Base-by-base conservation (phyloP, 2,888 invertebrate genomes). In the Latheticus oryzae region DNA sequence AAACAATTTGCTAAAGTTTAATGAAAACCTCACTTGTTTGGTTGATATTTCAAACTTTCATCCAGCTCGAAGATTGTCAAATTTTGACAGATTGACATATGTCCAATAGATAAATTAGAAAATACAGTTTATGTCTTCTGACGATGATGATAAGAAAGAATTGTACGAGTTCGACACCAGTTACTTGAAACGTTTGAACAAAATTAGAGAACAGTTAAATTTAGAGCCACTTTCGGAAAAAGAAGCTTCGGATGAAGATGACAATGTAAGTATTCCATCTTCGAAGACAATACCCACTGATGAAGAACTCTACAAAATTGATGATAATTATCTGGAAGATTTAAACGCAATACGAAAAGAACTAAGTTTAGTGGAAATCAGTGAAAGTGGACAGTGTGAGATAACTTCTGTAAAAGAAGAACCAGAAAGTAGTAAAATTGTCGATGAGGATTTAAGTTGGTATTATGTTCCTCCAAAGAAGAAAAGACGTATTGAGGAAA, bases 321-420 rank as follows among this genome's bases (percentile, higher is more conserved):
- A 61, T 21, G 61, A 63, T 24, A 60, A 67, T 24, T 64, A 69
- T 47, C 23, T 66, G 13, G 55, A 64, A 26, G 61, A 63, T 15
- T 52, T 69, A 21, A 69, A 69, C 21, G 48, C 51, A 1, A 57
- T 69, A 1, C 47, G 69, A 12, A 61, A 50, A 16, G 59, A 60
- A 16, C 32, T 67, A 35, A 57, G 66, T 9, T 42, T 68, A 50
- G 21, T 58, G 4, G 66, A 68, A 37, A 28, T 68, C 9, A 17
- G 26, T 1, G 59, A 60, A 7, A 12, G 17, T 24, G 2, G 40
- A 7, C 3, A 35, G 54, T 12, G 13, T 23, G 1, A 43, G 40
- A 4, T 30, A 21, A n/a, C n/a, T n/a, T n/a, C n/a, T n/a, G n/a
- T n/a, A n/a, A n/a, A n/a, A n/a, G n/a, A n/a, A n/a, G n/a, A n/a